Base-by-base conservation (phyloP, 2,797 vertebrate species). In the Ispidina lecontei region DNA sequence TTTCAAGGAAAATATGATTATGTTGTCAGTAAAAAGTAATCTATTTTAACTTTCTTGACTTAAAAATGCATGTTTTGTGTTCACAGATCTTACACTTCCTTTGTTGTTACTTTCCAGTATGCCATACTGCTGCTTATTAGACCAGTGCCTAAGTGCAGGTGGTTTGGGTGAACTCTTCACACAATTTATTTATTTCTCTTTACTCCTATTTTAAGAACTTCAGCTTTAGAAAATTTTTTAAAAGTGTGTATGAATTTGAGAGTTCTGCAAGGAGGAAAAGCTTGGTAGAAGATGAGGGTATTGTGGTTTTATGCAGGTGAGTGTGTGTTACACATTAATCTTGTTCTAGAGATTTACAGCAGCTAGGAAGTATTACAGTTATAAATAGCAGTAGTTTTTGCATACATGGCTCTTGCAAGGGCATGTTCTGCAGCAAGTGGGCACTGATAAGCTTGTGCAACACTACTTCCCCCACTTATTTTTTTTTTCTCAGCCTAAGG, bases 1-100 rank as follows among this genome's bases (percentile, higher is more conserved):
- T 93, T 91, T 93, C 63, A 91, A 90, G 69, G 47, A 84, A 92
- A 80, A 47, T 69, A 43, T 46, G 16, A 89, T 79, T 84, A 58
- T 68, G 8, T 37, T 81, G 58, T 90, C 74, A 86, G n/a, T 85
- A 60, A 74, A 83, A 81, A 62, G 25, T 56, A 7, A 56, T 56
- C 46, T 55, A 10, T 68, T 54, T 86, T 59, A 92, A 78, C 49
- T 89, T 86, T 37, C 12, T 85, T 68, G 46, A 31, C 49, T 68
- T 72, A 20, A 56, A 74, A 93, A 81, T 12, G 25, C 2, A 1
- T 6, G 10, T 16, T 47, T 59, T 82, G 56, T 69, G 52, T 72
- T 90, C 12, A 21, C 6, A 41, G 64, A 65, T 33, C 28, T 37
- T 73, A 17, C 3, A 14, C 18, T 75, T 70, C 31, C 20, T 25